phyloP scores from a whole-genome alignment of 1,140 invertebrate species.

The Dinoponera quadriceps region DNA sequence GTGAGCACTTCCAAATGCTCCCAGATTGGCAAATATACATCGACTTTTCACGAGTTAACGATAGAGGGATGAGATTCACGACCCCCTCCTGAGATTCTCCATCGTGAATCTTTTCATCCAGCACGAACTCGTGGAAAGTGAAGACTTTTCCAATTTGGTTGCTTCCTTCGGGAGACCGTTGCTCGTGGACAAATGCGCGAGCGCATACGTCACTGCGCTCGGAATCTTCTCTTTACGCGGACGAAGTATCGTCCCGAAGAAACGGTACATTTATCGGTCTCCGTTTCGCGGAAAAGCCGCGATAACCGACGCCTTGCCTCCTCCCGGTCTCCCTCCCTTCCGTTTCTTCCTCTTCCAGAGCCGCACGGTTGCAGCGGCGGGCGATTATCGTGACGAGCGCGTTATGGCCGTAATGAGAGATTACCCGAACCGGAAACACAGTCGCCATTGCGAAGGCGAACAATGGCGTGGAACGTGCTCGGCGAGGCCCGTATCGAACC shows the following conservation, averaged over 20 bases:
- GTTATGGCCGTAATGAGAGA: conserved; percentile 62
- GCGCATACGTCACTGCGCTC: not conserved
- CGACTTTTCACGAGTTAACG: too few species aligned
- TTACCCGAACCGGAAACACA: conserved; percentile 68
- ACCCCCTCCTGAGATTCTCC: too few species aligned
- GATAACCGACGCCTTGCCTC: conserved; percentile 19
- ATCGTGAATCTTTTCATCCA: too few species aligned
- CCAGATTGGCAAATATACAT: too few species aligned
- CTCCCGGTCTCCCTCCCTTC: not conserved
- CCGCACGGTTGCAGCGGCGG: not conserved
- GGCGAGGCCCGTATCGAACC: conserved; percentile 56
- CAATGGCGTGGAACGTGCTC: conserved; percentile 66
- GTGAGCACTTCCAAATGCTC: too few species aligned
- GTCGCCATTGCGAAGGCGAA: conserved; percentile 62
- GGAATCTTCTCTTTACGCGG: not conserved
- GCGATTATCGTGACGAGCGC: conserved; percentile 60
- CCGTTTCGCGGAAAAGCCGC: conserved; percentile 2
- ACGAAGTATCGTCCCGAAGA: not conserved
- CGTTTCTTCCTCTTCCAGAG: not conserved
- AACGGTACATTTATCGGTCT: conserved; percentile 34
- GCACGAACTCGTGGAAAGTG: too few species aligned
- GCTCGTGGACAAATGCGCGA: not conserved
- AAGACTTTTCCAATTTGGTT: too few species aligned
- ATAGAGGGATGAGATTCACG: too few species aligned
- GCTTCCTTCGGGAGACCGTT: too few species aligned